A percentile compares a stretch with the other conserved stretches of the same genome.
phyloP scores from a whole-genome alignment of 2,113 vertebrate species.

The Hemiscyllium ocellatum region DNA sequence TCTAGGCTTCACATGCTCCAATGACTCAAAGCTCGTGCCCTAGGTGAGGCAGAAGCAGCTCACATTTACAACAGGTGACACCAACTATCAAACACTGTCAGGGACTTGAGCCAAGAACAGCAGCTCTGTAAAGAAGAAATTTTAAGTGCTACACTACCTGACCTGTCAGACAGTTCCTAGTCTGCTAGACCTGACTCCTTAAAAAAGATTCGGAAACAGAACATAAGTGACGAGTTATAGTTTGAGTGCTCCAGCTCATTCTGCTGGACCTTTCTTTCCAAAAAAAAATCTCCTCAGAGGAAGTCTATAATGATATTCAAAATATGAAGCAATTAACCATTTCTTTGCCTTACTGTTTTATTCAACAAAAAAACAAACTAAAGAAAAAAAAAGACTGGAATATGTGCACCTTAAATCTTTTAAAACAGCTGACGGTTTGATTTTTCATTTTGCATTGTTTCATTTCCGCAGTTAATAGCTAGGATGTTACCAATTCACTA shows the following conservation, averaged over 20 bases:
- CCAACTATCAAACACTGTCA: background rate
- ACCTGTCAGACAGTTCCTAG: background rate
- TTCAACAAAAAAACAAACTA: conserved; percentile 39
- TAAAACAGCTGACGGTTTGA: conserved; percentile 41
- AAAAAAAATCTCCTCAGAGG: background rate
- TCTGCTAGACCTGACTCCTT: background rate
- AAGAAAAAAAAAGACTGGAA: conserved; percentile 44
- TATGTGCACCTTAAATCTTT: conserved; percentile 51
- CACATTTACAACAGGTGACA: background rate
- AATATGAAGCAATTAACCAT: background rate
- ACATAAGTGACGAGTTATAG: background rate
- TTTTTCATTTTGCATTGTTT: conserved; percentile 13
- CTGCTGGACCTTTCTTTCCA: background rate
- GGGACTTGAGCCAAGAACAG: background rate
- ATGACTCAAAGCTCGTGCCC: background rate
- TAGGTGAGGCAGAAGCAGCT: background rate
- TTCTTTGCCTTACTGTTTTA: conserved; percentile 45
- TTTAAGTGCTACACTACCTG: conserved; percentile 20
- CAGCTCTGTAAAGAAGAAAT: background rate
- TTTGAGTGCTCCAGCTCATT: background rate
- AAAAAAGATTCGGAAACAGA: background rate
- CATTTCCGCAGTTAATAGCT: background rate
- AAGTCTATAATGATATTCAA: conserved; percentile 12
- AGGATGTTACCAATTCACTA: background rate
- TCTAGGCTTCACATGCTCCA: background rate